A percentile compares a stretch with the other conserved stretches of the same genome.
These are phyloP conservation scores for Chalcis sispes DNA, from an alignment of 2,888 invertebrate species.

Conservation along the genomic window DNA sequence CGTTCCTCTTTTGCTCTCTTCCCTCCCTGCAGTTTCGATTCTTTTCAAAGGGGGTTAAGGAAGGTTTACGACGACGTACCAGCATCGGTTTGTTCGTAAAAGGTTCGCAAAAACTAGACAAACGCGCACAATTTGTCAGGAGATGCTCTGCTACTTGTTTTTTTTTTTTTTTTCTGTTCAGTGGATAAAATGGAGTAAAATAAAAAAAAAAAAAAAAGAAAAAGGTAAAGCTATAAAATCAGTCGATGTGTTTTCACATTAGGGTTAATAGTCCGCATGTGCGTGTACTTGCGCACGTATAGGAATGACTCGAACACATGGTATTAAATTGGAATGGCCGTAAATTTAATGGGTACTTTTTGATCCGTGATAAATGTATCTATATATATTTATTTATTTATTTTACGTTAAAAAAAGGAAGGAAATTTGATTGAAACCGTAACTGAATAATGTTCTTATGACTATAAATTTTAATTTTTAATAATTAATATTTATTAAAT, in stretches of 20 bases:
- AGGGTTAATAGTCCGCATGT: background rate
- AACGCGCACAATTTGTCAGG: slow-evolving; percentile 39
- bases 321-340: slow-evolving; percentile 7
- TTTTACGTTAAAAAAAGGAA: too few species aligned
- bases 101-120: slow-evolving; percentile 8
- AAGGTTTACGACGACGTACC: slow-evolving; percentile 32
- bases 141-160: background rate
- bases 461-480: too few species aligned
- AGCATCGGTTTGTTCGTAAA: background rate
- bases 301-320: too few species aligned
- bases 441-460: too few species aligned
- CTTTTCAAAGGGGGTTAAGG: slow-evolving; percentile 14
- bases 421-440: too few species aligned
- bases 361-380: slow-evolving; percentile 31
- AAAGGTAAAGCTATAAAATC: slow-evolving; percentile 5
- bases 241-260: slow-evolving; percentile 20
- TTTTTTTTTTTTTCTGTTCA: background rate
- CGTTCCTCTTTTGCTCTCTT: background rate
- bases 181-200: too few species aligned
- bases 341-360: slow-evolving; percentile 35
- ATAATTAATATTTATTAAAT: too few species aligned
- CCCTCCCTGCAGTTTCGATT: slow-evolving; percentile 4
- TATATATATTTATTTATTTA: too few species aligned
- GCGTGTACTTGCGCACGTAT: too few species aligned
- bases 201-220: too few species aligned